These are phyloP conservation scores for Pararge aegeria DNA, from an alignment of 1,140 invertebrate species.

Conservation along the genomic window DNA sequence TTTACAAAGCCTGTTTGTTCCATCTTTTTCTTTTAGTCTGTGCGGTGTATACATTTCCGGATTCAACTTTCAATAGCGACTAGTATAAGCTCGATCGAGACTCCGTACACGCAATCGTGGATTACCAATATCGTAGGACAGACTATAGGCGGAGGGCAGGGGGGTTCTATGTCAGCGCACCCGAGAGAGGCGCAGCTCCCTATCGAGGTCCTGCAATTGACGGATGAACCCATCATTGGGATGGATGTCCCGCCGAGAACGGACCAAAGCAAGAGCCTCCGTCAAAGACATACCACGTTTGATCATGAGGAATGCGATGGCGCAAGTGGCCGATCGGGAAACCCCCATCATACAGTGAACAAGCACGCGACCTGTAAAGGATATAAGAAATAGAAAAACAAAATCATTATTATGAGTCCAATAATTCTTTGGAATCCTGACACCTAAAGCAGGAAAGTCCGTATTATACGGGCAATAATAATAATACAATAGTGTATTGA, in stretches of 20 bases:
- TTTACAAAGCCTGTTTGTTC: no score
- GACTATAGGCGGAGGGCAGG: conserved; percentile 38
- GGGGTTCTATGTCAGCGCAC: conserved; percentile 66
- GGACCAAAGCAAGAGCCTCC: conserved; percentile 86
- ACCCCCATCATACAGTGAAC: conserved; percentile 92
- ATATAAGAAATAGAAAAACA: no score
- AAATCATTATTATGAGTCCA: no score
- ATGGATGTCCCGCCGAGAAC: conserved; percentile 84
- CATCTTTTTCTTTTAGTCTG: not conserved
- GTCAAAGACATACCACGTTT: conserved; percentile 87
- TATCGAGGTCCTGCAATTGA: conserved; percentile 87
- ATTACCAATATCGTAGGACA: conserved; percentile 38
- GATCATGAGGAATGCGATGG: conserved; percentile 91
- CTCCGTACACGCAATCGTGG: conserved; percentile 52
- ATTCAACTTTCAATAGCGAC: conserved; percentile 39
- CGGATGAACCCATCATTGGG: conserved; percentile 91
- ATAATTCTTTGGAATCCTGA: no score
- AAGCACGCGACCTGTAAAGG: conserved; percentile 84
- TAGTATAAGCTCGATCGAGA: conserved; percentile 54
- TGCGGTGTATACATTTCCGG: not conserved
- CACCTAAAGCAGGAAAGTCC: no score
- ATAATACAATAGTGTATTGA: no score
- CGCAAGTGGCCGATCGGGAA: conserved; percentile 89
- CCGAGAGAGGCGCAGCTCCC: conserved; percentile 75
- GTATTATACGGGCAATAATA: no score